Base-by-base conservation (phyloP, 2,797 vertebrate genomes). In the Sebastes jordani region DNA sequence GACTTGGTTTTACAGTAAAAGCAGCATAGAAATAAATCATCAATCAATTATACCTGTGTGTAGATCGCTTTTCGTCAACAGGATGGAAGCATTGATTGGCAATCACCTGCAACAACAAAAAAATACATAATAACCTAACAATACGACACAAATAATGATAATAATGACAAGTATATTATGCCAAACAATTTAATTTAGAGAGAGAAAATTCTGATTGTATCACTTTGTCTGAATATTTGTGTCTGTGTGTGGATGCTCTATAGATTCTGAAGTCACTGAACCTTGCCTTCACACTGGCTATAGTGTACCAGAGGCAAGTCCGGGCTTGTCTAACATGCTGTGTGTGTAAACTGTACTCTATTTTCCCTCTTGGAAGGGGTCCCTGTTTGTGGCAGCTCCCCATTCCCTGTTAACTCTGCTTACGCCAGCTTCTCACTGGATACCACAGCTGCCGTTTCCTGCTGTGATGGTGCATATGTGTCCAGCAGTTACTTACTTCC, bases 301-400 rank as follows among this genome's bases (percentile, higher is more conserved):
- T 84, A 86, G 88, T 91, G 81, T 76, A 88, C 46, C 80, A 89
- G 85, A 93, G 94, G 91, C 95, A 95, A 93, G 95, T 94, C 95
- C 93, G 92, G 94, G 88, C 95, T 94, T 95, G 95, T 93, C 94
- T 78, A 86, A 87, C 77, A 84, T 83, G 82, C 86, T 90, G 84
- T 81, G 87, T 83, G 87, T 89, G 86, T 92, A 93, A 93, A 94
- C 89, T 87, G 79, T 84, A 85, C 91, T 91, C 88, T 92, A 82
- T 93, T 95, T 94, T 93, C 92, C 84, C 83, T 90, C 87, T 92
- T 95, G 93, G 94, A 94, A 83, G 74, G 79, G 80, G 83, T 92
- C 88, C 89, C 88, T 89, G 86, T 90, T 88, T 89, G 90, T 91
- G 86, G 84, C 90, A 93, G 85, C 87, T 91, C 85, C 84, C 79